phyloP scores from a whole-genome alignment of 2,113 vertebrate genomes.

The Hemiscyllium ocellatum region DNA sequence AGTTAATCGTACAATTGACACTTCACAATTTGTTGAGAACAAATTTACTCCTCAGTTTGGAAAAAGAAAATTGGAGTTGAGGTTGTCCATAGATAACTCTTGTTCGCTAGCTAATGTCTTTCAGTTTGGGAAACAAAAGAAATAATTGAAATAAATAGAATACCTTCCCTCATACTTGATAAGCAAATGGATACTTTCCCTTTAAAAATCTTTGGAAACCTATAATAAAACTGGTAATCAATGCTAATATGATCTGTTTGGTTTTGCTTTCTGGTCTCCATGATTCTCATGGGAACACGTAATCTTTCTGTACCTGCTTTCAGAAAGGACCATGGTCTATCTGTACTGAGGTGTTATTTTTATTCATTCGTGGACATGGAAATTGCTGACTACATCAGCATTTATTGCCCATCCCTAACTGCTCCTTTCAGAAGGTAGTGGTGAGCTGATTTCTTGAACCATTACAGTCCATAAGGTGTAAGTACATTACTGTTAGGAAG shows the following conservation, averaged over 20 bases:
- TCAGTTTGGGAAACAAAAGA: too few species aligned
- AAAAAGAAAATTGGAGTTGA: background rate
- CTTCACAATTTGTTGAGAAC: background rate
- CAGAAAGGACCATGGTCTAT: too few species aligned
- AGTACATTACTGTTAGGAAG: too few species aligned
- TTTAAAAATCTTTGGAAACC: background rate
- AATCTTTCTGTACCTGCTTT: background rate
- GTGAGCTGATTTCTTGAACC: too few species aligned
- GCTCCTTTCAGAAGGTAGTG: too few species aligned
- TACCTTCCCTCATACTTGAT: background rate
- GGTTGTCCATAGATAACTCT: background rate
- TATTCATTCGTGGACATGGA: too few species aligned
- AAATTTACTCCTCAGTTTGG: background rate
- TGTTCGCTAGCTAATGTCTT: background rate
- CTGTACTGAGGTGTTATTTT: too few species aligned
- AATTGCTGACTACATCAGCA: too few species aligned
- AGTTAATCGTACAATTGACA: background rate
- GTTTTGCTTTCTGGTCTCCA: background rate
- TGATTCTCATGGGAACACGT: background rate
- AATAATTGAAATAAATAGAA: background rate
- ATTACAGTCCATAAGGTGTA: too few species aligned
- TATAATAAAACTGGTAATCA: background rate
- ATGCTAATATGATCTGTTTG: background rate
- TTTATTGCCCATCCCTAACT: too few species aligned
- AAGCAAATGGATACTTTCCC: background rate